These are phyloP conservation scores for Ricordea florida DNA, from an alignment of 92 coral and sea anemone species.

Conservation along the genomic window DNA sequence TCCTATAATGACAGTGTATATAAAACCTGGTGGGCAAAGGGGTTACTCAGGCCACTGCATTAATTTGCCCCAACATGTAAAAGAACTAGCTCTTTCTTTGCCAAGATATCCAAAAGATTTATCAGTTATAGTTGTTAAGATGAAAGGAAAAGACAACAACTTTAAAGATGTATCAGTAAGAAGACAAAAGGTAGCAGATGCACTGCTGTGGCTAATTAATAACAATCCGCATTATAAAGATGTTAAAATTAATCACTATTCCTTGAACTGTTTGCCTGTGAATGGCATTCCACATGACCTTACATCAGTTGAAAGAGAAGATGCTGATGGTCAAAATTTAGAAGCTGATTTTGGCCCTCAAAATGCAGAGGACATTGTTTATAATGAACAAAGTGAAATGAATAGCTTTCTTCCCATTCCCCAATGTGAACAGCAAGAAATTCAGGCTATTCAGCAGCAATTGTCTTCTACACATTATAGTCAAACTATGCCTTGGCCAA, in stretches of 20 bases:
- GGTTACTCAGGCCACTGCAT: slow-evolving; percentile 64
- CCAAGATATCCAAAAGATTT: slow-evolving; percentile 75
- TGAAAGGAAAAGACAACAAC: slow-evolving; percentile 61
- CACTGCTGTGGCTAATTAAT: slow-evolving; percentile 64
- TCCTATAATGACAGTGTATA: slow-evolving; percentile 62
- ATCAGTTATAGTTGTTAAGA: slow-evolving; percentile 70
- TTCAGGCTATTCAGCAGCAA: slow-evolving; percentile 52
- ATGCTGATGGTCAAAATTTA: not conserved
- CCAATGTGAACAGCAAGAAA: slow-evolving; percentile 35
- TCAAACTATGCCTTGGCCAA: slow-evolving; percentile 58
- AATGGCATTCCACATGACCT: slow-evolving; percentile 58
- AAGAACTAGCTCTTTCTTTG: slow-evolving; percentile 62
- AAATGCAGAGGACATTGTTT: slow-evolving; percentile 44
- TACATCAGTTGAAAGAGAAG: slow-evolving; percentile 51
- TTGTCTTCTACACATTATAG: no score
- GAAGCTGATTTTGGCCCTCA: slow-evolving; percentile 27
- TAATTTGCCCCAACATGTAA: slow-evolving; percentile 71
- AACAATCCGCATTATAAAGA: slow-evolving; percentile 65
- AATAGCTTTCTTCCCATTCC: slow-evolving; percentile 53
- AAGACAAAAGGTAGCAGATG: slow-evolving; percentile 60
- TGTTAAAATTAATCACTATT: slow-evolving; percentile 31
- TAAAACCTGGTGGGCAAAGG: slow-evolving; percentile 75
- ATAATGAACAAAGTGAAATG: slow-evolving; percentile 32
- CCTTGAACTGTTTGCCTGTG: slow-evolving; percentile 58
- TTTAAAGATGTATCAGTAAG: slow-evolving; percentile 72